Base-by-base conservation (phyloP, 2,888 invertebrate genomes). In the Hypolimnas misippus region DNA sequence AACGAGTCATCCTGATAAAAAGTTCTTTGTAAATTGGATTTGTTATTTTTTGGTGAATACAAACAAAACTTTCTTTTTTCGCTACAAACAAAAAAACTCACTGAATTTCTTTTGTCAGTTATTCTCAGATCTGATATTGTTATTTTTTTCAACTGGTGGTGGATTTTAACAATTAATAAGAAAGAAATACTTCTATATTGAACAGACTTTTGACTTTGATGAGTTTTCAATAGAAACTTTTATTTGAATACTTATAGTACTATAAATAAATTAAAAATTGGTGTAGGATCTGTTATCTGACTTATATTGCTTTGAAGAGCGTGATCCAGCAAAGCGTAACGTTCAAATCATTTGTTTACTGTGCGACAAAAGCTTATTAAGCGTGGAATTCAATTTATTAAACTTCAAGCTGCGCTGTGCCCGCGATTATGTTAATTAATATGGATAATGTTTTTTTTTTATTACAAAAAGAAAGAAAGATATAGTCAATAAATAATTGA, bases 51-150 rank as follows among this genome's bases (percentile, higher is more conserved):
- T n/a, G 10, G 35, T 38, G 35, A 38, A 38, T 38, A 38, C 35
- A 38, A n/a, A 38, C 35, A n/a, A 38, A 38, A 38, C 35, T 38
- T 38, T 38, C 35, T n/a, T n/a, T 38, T n/a, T 38, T 38, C 35
- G 35, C n/a, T n/a, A 38, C 35, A 38, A 38, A 38, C 35, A 38
- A 38, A n/a, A n/a, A 25, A n/a, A 3, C 35, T 38, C n/a, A 38
- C 2, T n/a, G n/a, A n/a, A 38, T 38, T 38, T 38, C 35, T 38
- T 38, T 38, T 38, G 35, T 38, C n/a, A 38, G n/a, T n/a, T 12
- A 4, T 38, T n/a, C 35, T 38, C 35, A 38, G n/a, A 38, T 38
- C 35, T 38, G n/a, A 38, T 38, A n/a, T 25, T 25, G 25, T 25
- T 25, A 25, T 38, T 38, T n/a, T 33, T 38, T n/a, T 12, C 2